Conservation (phyloP, 2,113 vertebrate species). For the Chamaetylas fuelleborni region DNA sequence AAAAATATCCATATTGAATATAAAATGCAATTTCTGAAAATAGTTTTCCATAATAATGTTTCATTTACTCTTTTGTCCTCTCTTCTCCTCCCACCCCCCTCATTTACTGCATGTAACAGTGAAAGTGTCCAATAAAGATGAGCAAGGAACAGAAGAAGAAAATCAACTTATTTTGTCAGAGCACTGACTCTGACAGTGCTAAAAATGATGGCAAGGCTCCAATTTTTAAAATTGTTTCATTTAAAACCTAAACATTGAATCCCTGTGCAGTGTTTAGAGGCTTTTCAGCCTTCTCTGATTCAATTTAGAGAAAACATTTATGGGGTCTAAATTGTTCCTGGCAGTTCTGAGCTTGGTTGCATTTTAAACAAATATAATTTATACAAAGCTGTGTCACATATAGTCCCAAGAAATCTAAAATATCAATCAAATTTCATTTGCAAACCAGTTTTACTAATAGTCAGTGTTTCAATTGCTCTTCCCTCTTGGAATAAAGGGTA, state of each 20-base stretch:
- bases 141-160: conserved; percentile 1
- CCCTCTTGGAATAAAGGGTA: conserved; percentile 17
- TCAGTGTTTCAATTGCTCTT: conserved; percentile 5
- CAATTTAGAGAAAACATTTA: conserved; percentile 71
- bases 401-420: conserved; percentile 46
- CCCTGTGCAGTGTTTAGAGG: conserved; percentile 53
- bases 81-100: background rate
- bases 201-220: conserved; percentile 37
- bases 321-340: conserved; percentile 66
- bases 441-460: conserved; percentile 42
- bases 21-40: conserved; percentile 2
- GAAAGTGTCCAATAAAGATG: background rate
- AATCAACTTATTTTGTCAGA: background rate
- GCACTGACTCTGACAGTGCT: background rate
- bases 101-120: background rate
- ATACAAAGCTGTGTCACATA: conserved; percentile 16
- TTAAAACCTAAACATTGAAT: conserved; percentile 66
- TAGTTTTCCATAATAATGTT: background rate
- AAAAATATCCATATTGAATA: background rate
- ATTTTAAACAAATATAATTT: conserved; percentile 69
- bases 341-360: conserved; percentile 41
- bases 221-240: conserved; percentile 60
- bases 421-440: conserved; percentile 39
- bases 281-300: conserved; percentile 58
- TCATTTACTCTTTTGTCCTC: background rate